phyloP scores from a whole-genome alignment of 2,888 invertebrate species.

The Hemicrepidius hirtus region DNA sequence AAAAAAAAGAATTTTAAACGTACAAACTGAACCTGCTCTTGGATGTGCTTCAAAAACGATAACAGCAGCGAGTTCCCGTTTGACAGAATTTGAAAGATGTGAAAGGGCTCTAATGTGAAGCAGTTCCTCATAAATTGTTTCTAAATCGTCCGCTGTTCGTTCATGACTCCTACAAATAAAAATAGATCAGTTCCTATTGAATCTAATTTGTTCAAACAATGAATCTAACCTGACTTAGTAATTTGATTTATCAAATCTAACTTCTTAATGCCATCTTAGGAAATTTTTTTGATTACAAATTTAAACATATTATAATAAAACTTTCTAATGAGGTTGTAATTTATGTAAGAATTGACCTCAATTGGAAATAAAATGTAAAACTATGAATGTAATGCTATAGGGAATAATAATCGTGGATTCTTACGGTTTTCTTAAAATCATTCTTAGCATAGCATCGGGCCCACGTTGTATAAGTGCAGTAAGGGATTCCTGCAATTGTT shows the following conservation, averaged over 20 bases:
- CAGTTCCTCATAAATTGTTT: conserved; percentile 88
- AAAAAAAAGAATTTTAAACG: conserved; percentile 69
- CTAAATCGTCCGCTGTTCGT: conserved; percentile 85
- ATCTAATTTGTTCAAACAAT: too few relatives aligned
- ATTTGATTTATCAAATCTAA: too few relatives aligned
- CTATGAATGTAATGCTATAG: too few relatives aligned
- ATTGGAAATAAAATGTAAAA: too few relatives aligned
- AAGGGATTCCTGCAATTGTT: conserved; percentile 80
- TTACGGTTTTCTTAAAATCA: conserved; percentile 88
- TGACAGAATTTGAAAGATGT: conserved; percentile 87
- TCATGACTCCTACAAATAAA: conserved; percentile 79
- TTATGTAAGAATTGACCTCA: too few relatives aligned
- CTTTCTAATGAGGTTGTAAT: too few relatives aligned
- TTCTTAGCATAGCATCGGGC: conserved; percentile 86
- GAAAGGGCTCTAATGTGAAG: conserved; percentile 87
- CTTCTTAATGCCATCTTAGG: conserved; percentile 3
- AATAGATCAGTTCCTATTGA: background rate
- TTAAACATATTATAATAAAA: conserved; percentile 56
- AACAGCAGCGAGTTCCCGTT: conserved; percentile 85
- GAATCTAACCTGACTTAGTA: too few relatives aligned
- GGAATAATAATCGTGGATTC: too few relatives aligned
- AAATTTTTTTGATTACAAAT: conserved; percentile 5
- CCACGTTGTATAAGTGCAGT: conserved; percentile 81
- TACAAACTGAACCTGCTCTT: conserved; percentile 84
- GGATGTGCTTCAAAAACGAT: conserved; percentile 88